These are phyloP conservation scores for Eudasyphora cyanicolor DNA, from an alignment of 2,888 invertebrate species.

Conservation along the genomic window DNA sequence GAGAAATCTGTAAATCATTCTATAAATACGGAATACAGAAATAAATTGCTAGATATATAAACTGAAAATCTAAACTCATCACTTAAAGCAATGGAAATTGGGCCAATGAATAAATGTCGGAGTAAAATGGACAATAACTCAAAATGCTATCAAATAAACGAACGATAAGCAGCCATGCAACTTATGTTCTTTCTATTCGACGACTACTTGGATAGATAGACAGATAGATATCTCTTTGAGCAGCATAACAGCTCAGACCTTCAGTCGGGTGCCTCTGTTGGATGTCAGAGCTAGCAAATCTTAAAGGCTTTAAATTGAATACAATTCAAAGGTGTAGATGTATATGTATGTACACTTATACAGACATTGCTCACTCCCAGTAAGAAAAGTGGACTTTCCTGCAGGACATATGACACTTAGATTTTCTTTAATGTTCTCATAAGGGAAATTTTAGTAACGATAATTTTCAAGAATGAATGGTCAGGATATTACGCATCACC, in stretches of 20 bases:
- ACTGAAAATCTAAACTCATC: not conserved
- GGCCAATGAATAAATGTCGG: not conserved
- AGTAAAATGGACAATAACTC: not conserved
- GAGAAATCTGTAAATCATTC: not conserved
- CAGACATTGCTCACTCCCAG: too few relatives aligned
- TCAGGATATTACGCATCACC: too few relatives aligned
- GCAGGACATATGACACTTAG: too few relatives aligned
- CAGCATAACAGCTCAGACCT: too few relatives aligned
- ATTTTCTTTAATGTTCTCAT: too few relatives aligned
- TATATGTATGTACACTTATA: not conserved
- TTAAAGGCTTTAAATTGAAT: not conserved
- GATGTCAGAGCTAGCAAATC: not conserved
- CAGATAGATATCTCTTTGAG: not conserved
- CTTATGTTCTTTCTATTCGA: not conserved
- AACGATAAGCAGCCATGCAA: not conserved
- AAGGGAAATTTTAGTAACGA: too few relatives aligned
- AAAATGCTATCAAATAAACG: not conserved
- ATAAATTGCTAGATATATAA: not conserved
- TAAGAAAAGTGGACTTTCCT: too few relatives aligned
- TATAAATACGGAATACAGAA: not conserved
- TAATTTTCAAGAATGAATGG: too few relatives aligned
- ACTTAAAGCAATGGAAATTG: not conserved
- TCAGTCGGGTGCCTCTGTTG: too few relatives aligned
- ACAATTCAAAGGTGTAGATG: not conserved
- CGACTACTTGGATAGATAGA: not conserved